Conservation (phyloP, 2,888 invertebrate genomes). For the Chloroclystis v-ata region DNA sequence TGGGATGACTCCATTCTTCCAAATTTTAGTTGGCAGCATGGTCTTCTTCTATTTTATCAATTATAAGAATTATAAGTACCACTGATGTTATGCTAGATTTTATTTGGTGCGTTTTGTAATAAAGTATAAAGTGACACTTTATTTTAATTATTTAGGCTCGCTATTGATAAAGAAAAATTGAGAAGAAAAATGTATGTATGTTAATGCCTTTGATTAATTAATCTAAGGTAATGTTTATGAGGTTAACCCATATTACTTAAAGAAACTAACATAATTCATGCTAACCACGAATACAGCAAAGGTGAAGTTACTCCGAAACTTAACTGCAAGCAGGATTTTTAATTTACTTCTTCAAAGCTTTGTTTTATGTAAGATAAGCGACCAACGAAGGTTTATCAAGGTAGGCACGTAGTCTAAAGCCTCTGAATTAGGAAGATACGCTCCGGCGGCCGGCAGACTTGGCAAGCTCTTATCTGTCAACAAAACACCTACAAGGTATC, state of each 20-base stretch:
- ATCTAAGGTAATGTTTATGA: no score
- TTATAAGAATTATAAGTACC: slow-evolving; percentile 56
- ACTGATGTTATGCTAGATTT: background rate
- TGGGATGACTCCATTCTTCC: slow-evolving; percentile 83
- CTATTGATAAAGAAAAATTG: no score
- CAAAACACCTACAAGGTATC: slow-evolving; percentile 50
- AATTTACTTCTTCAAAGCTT: slow-evolving; percentile 39
- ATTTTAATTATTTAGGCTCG: no score
- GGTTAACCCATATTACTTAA: no score
- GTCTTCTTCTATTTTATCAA: slow-evolving; percentile 83
- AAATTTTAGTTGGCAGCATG: slow-evolving; percentile 79
- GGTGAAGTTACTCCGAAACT: no score
- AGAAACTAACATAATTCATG: no score
- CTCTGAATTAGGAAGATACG: slow-evolving; percentile 46
- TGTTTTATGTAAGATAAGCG: slow-evolving; percentile 51
- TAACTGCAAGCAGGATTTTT: slow-evolving; percentile 35
- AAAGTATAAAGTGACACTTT: no score
- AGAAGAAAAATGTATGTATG: no score
- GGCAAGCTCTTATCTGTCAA: slow-evolving; percentile 65
- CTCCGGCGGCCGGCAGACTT: slow-evolving; percentile 45
- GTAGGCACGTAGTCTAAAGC: slow-evolving; percentile 56
- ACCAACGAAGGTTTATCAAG: slow-evolving; percentile 61
- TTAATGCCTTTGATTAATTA: no score
- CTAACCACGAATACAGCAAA: no score
- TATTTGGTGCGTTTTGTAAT: no score